Evolutionary conservation across 64 coral and sea anemone species (phyloP).

Genomic region (Montipora cactus): DNA sequence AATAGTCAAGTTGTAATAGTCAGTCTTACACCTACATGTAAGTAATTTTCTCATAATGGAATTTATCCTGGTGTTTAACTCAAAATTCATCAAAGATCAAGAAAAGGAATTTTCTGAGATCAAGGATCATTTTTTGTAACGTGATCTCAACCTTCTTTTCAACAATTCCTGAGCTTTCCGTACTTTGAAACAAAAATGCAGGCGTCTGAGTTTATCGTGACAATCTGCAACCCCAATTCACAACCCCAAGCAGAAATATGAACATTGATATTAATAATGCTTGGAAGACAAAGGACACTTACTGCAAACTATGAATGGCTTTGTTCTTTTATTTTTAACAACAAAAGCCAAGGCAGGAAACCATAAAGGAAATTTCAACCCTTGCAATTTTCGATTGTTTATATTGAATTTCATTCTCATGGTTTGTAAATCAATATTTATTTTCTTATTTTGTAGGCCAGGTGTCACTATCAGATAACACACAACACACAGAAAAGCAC

Average conservation of each 20-base stretch:
- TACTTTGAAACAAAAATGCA: too few species aligned
- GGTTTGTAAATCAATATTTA: not conserved
- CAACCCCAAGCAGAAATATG: too few species aligned
- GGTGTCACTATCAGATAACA: not conserved
- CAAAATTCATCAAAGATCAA: too few species aligned
- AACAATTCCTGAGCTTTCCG: too few species aligned
- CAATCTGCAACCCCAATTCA: too few species aligned
- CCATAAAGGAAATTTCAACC: slow-evolving; percentile 10
- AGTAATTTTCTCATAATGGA: too few species aligned
- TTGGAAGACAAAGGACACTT: not conserved
- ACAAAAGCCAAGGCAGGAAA: not conserved
- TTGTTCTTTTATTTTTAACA: not conserved
- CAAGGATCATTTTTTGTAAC: not conserved
- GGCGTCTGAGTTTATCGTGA: too few species aligned
- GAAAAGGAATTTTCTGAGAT: too few species aligned
- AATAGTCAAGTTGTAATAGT: too few species aligned
- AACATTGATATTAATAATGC: not conserved
- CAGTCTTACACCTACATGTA: too few species aligned
- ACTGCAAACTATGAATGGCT: not conserved
- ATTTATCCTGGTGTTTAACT: too few species aligned
- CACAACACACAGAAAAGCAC: not conserved
- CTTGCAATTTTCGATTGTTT: not conserved
- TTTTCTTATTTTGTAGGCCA: not conserved
- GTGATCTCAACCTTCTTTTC: too few species aligned
- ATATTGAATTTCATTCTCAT: slow-evolving; percentile 40